Evolutionary conservation across 2,888 invertebrate species (phyloP).

Genomic region (Polydrusus tereticollis): DNA sequence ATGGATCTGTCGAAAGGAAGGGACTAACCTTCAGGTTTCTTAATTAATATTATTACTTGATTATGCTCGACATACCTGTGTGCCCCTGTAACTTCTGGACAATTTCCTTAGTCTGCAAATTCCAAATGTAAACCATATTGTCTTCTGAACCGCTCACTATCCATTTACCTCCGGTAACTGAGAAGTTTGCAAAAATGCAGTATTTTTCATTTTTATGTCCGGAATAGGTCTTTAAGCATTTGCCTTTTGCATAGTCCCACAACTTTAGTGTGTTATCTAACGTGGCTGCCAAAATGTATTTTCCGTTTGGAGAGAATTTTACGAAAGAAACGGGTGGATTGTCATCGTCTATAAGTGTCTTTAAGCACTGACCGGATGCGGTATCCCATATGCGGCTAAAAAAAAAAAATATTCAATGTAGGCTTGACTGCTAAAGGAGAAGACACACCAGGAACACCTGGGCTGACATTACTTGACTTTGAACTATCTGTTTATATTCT

Average conservation of each 20-base stretch:
- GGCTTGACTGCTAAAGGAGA: too few relatives aligned
- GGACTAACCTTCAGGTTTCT: too few relatives aligned
- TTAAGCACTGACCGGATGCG: constrained; percentile 98
- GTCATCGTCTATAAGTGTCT: constrained; percentile 99
- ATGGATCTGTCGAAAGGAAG: too few relatives aligned
- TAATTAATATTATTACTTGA: too few relatives aligned
- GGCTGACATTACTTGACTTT: too few relatives aligned
- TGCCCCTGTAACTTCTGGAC: constrained; percentile 98
- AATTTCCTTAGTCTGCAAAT: constrained; percentile 98
- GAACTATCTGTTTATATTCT: too few relatives aligned
- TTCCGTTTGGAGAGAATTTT: constrained; percentile 99
- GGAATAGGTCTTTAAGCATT: constrained; percentile 97
- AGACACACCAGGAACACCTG: too few relatives aligned
- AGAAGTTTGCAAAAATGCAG: constrained; percentile 99
- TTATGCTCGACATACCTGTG: constrained; percentile 86
- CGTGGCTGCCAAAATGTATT: constrained; percentile 98
- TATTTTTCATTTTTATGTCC: constrained; percentile 99
- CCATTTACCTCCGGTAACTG: constrained; percentile 99
- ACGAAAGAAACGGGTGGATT: constrained; percentile 99
- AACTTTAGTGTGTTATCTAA: constrained; percentile 97
- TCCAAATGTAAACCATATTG: constrained; percentile 99
- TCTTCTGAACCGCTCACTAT: constrained; percentile 99
- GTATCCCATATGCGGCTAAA: constrained; percentile 99
- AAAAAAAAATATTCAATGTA: constrained; percentile 51
- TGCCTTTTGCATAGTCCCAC: constrained; percentile 99